Conservation (phyloP, 2,888 invertebrate genomes). For the Drosophila nigricruria region DNA sequence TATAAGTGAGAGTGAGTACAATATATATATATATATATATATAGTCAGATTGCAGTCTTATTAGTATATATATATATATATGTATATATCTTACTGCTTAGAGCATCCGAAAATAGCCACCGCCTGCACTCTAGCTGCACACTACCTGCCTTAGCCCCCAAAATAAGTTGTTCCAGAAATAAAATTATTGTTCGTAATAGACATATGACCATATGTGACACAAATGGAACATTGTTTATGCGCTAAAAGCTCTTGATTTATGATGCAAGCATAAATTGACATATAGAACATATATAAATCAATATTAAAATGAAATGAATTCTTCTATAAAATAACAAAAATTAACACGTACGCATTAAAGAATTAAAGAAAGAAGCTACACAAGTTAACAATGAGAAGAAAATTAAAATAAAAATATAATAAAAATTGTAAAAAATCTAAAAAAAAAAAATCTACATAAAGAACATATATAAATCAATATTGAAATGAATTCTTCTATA, state of each 20-base stretch:
- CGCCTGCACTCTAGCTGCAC: constrained; percentile 37
- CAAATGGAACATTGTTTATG: constrained; percentile 53
- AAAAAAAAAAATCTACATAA: constrained; percentile 8
- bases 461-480: constrained; percentile 3
- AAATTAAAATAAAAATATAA: too few relatives aligned
- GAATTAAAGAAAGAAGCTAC: too few relatives aligned
- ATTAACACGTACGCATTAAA: constrained; percentile 38
- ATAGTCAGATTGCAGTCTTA: neutral
- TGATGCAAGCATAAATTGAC: constrained; percentile 10
- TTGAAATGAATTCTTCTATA: neutral
- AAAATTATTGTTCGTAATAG: constrained; percentile 55
- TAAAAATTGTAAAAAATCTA: too few relatives aligned
- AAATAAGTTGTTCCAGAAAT: constrained; percentile 67
- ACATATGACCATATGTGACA: constrained; percentile 49
- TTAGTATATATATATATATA: neutral
- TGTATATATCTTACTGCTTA: constrained; percentile 11
- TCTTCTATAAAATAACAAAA: constrained; percentile 7
- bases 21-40: neutral
- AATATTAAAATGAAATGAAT: neutral
- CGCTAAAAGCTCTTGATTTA: constrained; percentile 36
- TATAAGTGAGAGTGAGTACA: constrained; percentile 52
- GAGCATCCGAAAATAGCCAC: constrained; percentile 44
- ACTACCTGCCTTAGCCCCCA: constrained; percentile 34
- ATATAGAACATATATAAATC: constrained; percentile 1
- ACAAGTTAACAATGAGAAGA: too few relatives aligned